phyloP scores from a whole-genome alignment of 2,888 invertebrate genomes.

The Blastobasis lacticolella region DNA sequence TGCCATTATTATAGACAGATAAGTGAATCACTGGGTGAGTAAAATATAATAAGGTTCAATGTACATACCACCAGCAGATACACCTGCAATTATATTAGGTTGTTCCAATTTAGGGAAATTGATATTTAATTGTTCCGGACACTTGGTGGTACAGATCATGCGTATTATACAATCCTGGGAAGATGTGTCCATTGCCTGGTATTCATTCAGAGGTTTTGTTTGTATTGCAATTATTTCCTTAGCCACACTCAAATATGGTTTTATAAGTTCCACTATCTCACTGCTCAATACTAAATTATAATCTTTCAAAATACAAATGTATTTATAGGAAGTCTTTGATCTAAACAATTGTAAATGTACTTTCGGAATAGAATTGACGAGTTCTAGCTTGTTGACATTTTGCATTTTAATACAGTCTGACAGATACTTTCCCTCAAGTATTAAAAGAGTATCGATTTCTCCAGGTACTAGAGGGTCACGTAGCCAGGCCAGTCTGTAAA shows the following conservation, averaged over 20 bases:
- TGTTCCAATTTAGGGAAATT: slow-evolving; percentile 52
- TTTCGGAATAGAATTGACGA: slow-evolving; percentile 38
- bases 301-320: slow-evolving; percentile 48
- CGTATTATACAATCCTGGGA: slow-evolving; percentile 39
- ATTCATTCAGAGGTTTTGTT: slow-evolving; percentile 54
- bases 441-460: slow-evolving; percentile 38
- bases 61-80: slow-evolving; percentile 59
- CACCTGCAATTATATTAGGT: slow-evolving; percentile 64
- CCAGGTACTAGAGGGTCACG: slow-evolving; percentile 23
- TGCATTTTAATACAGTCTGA: slow-evolving; percentile 37
- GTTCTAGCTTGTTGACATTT: slow-evolving; percentile 24
- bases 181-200: slow-evolving; percentile 32
- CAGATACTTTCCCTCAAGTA: slow-evolving; percentile 58
- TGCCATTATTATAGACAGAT: too few relatives aligned
- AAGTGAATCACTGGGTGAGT: neutral
- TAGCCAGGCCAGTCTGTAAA: slow-evolving; percentile 47
- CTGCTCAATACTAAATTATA: slow-evolving; percentile 50
- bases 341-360: slow-evolving; percentile 44
- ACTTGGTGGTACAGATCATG: slow-evolving; percentile 33
- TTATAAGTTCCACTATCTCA: slow-evolving; percentile 50
- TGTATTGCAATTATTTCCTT: slow-evolving; percentile 43
- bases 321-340: slow-evolving; percentile 29
- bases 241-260: slow-evolving; percentile 35
- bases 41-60: neutral
- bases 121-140: slow-evolving; percentile 17